Base-by-base conservation (phyloP, 2,113 vertebrate genomes). In the Gavia stellata region DNA sequence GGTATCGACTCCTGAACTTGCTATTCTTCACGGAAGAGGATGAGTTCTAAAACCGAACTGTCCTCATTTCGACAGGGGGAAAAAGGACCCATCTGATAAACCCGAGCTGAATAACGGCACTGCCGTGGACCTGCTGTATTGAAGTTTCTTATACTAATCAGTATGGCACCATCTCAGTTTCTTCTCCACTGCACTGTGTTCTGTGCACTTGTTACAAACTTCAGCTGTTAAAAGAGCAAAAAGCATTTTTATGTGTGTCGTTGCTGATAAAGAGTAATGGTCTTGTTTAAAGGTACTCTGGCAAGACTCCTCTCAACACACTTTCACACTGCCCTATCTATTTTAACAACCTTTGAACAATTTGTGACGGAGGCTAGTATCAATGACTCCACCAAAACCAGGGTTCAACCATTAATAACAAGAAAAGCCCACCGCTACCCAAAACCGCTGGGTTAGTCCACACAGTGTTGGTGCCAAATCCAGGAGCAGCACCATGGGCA, bases 111-210 rank as follows among this genome's bases (percentile, higher is more conserved):
- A 65, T 34, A 58, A 86, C 53, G 28, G 45, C 24, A 63, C 17
- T 42, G 17, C 4, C 0, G 0, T 0, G 23, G 55, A 84, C 25
- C 59, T 67, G 10, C 29, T 71, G 17, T 36, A 63, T 11, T 82
- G 17, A 67, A 45, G 38, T 28, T 74, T 87, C 18, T 78, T 40
- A 38, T 1, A 53, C 3, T 44, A 28, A 70, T 9, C 45, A 49
- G 6, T 49, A 28, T 1, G 5, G 62, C 25, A 73, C 9, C 40
- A 52, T 36, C 40, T 62, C 61, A 8, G 29, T 36, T 74, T 49
- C 65, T 87, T 45, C 49, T 67, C 86, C 16, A 6, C 53, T 17
- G 14, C 59, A 23, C 23, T 55, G 9, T 36, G 18, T 53, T 71
- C 40, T 26, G 12, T 31, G 40, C 28, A 31, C 44, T 1, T 75